Conservation (phyloP, 2,113 vertebrate genomes). For the Microcebus ravelobensis region DNA sequence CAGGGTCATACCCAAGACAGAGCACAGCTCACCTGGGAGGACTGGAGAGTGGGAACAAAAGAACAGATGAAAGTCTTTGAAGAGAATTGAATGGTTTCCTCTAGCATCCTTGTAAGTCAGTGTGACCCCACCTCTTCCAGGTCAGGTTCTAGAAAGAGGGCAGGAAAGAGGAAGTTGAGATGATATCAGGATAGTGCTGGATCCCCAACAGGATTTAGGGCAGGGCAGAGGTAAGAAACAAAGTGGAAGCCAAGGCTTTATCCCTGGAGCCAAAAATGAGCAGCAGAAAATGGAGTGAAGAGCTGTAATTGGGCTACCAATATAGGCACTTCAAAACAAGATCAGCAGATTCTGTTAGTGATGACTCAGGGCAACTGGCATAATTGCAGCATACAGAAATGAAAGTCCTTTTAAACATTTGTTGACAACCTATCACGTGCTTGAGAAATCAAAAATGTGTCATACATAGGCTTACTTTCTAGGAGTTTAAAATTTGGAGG, state of each 20-base stretch:
- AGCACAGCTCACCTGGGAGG: background rate
- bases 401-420: background rate
- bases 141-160: background rate
- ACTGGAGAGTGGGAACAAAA: background rate
- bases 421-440: background rate
- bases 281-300: background rate
- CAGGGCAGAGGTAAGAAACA: background rate
- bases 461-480: background rate
- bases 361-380: background rate
- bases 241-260: background rate
- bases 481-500: background rate
- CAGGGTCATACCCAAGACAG: background rate
- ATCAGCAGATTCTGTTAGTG: background rate
- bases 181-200: background rate
- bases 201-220: background rate
- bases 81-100: background rate
- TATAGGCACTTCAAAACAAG: background rate
- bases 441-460: constrained; percentile 19
- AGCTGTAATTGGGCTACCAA: background rate
- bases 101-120: background rate
- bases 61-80: background rate
- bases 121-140: background rate
- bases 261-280: background rate
- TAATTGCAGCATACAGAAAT: background rate
- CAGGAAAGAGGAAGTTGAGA: background rate